Base-by-base conservation (phyloP, 2,797 vertebrate genomes). In the Hephaestus fuliginosus region DNA sequence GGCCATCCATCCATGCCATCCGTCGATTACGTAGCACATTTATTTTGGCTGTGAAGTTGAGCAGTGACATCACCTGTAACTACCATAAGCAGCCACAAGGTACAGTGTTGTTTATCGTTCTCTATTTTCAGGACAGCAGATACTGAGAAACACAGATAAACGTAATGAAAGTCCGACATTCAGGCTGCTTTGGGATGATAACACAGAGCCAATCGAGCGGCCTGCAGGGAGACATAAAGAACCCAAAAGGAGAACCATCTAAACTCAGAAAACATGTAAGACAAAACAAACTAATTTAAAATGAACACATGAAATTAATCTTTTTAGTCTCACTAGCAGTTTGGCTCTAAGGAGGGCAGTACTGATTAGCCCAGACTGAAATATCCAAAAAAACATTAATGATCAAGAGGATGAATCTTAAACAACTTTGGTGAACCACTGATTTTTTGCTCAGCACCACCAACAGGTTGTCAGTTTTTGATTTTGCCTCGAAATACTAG, bases 91-190 rank as follows among this genome's bases (percentile, higher is more conserved):
- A 61, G 28, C 64, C 36, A 3, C 18, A 44, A 49, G 77, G 58
- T 68, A 25, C n/a, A 17, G 30, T 33, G 67, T 13, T 62, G 66
- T 73, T 85, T 74, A 80, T 89, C 76, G 3, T 75, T 52, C 70
- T 76, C 56, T 73, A 49, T 73, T 66, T 66, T 79, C 77, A 75
- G 78, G 74, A 53, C 80, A 15, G 14, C 51, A 73, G 49, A 69
- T 46, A 57, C 66, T 17, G 62, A 76, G 43, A 73, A 69, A 65
- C 7, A 17, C 56, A 85, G 81, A 84, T 76, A 74, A 74, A 84
- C 8, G 0, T 60, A 71, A 61, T 56, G 66, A 60, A 56, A 51
- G 22, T 74, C 64, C 1, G 46, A 52, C 10, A 5, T 51, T 76
- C 39, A 36, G 70, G 22, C 61, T 78, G 68, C 52, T 14, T 66